phyloP scores from a whole-genome alignment of 2,113 vertebrate species.

The Indicator maculatus region DNA sequence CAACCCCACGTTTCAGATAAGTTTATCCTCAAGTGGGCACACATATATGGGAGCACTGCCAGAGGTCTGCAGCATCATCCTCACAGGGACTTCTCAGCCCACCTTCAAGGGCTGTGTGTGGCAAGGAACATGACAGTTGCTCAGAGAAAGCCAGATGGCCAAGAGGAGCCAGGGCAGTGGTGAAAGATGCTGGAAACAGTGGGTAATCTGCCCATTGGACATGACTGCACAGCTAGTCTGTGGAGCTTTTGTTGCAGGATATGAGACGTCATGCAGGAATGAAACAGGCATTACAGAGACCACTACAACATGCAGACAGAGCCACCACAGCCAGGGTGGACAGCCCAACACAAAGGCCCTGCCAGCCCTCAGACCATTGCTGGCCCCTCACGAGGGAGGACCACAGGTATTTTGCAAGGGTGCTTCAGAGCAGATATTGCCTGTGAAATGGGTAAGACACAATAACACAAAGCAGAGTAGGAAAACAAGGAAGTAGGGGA shows the following conservation, averaged over 20 bases:
- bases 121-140: rapidly evolving
- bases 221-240: rapidly evolving
- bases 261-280: background rate
- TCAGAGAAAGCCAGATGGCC: background rate
- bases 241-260: background rate
- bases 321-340: rapidly evolving
- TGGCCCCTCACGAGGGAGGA: background rate
- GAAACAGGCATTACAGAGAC: rapidly evolving
- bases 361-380: rapidly evolving
- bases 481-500: background rate
- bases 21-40: background rate
- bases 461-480: background rate
- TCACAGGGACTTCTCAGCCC: background rate
- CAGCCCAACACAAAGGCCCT: rapidly evolving
- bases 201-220: background rate
- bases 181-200: background rate
- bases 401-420: background rate
- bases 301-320: rapidly evolving
- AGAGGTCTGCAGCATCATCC: background rate
- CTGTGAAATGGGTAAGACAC: background rate
- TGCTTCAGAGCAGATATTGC: background rate
- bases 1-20: background rate
- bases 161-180: background rate
- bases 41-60: rapidly evolving
- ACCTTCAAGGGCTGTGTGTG: background rate